phyloP scores from a whole-genome alignment of 2,888 invertebrate species.

The Watsonalla binaria region DNA sequence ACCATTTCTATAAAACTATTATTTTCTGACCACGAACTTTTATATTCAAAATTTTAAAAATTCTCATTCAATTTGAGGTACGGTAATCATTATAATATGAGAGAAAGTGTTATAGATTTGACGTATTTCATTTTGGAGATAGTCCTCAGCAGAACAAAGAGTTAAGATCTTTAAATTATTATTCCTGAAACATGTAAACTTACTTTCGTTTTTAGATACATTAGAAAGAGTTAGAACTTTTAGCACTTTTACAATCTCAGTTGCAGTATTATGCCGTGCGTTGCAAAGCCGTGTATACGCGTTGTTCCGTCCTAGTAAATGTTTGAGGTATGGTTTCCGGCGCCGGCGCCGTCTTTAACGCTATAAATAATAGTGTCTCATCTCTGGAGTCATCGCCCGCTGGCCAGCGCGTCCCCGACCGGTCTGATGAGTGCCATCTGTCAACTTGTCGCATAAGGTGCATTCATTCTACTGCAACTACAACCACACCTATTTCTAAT shows the following conservation, averaged over 20 bases:
- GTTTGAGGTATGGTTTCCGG: slow-evolving; percentile 64
- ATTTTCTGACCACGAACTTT: not conserved
- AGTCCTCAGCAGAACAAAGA: not conserved
- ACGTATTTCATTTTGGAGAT: not conserved
- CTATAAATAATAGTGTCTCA: slow-evolving; percentile 77
- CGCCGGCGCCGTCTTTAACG: slow-evolving; percentile 61
- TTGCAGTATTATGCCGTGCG: not conserved
- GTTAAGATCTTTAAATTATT: not conserved
- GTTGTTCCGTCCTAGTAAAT: slow-evolving; percentile 58
- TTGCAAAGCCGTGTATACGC: slow-evolving; percentile 22
- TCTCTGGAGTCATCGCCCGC: slow-evolving; percentile 71
- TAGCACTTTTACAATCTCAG: not conserved
- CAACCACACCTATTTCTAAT: not conserved
- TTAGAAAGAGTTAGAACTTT: not conserved
- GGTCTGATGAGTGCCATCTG: slow-evolving; percentile 58
- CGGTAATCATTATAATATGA: not conserved
- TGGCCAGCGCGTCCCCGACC: slow-evolving; percentile 45
- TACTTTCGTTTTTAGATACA: not conserved
- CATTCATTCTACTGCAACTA: not conserved
- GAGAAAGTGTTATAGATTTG: not conserved
- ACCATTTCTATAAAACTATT: not conserved
- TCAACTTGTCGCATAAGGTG: slow-evolving; percentile 37
- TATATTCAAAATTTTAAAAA: not conserved
- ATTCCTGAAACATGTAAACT: not conserved
- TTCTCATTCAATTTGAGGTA: not conserved